These are phyloP conservation scores for Lepus oiostolus DNA, from an alignment of 2,797 vertebrate genomes.

Conservation along the genomic window DNA sequence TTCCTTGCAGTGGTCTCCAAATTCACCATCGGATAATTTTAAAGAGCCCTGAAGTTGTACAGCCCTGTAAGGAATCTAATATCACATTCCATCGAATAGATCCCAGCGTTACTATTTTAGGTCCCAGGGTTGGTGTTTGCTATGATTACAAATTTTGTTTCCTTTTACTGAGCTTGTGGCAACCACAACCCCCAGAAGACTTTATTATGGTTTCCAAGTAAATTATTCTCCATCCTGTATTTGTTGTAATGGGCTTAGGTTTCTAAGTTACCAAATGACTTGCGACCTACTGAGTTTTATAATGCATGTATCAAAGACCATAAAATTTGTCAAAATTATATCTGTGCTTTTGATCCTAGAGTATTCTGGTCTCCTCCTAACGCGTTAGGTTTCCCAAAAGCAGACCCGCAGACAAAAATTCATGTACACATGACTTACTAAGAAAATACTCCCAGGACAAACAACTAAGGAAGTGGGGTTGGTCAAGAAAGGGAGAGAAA, in stretches of 20 bases:
- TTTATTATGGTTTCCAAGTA: constrained; percentile 19
- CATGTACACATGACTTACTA: background rate
- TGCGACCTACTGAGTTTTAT: background rate
- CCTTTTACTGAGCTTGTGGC: background rate
- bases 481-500: background rate
- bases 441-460: background rate
- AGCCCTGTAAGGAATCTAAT: background rate
- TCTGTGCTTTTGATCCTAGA: constrained; percentile 46
- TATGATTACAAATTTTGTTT: constrained; percentile 44
- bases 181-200: background rate
- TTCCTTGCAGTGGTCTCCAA: background rate
- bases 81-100: constrained; percentile 8
- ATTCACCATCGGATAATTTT: background rate
- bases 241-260: constrained; percentile 9
- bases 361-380: background rate
- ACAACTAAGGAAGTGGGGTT: background rate
- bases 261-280: background rate
- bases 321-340: background rate
- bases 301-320: background rate
- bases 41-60: background rate
- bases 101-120: constrained; percentile 21
- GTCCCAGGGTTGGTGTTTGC: constrained; percentile 22
- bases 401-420: background rate
- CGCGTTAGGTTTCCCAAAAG: background rate
- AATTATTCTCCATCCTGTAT: constrained; percentile 3